Evolutionary conservation across 2,888 invertebrate species (phyloP), one percentile per base, ranked within the genome.

Genomic region (Bibio marci): DNA sequence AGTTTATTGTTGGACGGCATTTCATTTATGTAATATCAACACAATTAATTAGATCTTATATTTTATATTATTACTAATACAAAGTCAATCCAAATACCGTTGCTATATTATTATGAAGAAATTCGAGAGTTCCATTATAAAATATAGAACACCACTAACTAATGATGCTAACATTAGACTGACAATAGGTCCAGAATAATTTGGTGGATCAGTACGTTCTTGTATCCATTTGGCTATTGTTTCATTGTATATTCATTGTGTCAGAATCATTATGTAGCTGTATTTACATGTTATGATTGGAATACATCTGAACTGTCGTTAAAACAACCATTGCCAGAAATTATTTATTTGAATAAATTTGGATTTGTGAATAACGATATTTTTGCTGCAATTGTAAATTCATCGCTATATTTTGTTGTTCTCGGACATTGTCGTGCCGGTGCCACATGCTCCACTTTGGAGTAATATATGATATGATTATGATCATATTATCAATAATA

Each of bases 221-320:
- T 78, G 79, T 42, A 98, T 87, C 83, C 94, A 98, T 58, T 92
- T 86, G 1, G 87, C 81, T 51, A 99, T 81, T 15, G 91, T 82
- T 61, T 99, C 98, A 11, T 62, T 92, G 91, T 52, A 97, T 90
- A 57, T 98, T 97, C 85, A 98, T 88, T 0, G 88, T 88, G 55
- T 98, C 97, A 12, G 81, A 78, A 50, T 86, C 87, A 50, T 78
- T 78, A 12, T 3, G 98, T 98, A 1, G 97, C 98, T n/a, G 95
- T 92, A 62, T 91, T 95, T 26, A 97, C 62, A 41, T 83, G 77
- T 58, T 98, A 66, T 77, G 81, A 71, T 68, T 91, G 88, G 64
- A 97, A 98, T 34, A 98, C 83, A 60, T 97, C 95, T 4, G 92
- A 83, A 6, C 92, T 95, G 57, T 98, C 97, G 64, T 98, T 98